Base-by-base conservation (phyloP, 1,140 invertebrate genomes). In the Lordiphosa clarofinis region DNA sequence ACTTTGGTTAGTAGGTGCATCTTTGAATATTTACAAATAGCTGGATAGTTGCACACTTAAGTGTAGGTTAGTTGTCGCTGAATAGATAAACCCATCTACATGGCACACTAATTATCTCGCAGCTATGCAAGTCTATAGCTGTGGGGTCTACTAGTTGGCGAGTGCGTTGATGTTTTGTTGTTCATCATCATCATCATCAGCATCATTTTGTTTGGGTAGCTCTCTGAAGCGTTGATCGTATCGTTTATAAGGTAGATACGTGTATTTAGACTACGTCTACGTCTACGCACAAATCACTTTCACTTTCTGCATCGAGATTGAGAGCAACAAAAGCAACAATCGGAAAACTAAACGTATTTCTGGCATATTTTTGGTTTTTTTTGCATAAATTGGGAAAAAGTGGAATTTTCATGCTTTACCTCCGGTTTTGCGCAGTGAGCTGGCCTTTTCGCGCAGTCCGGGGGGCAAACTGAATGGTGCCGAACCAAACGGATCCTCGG, bases 401-500 rank as follows among this genome's bases (percentile, higher is more conserved):
- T 73, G 57, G 56, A 58, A 86, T 68, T 72, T 90, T 91, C 90
- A 92, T 92, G 91, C 91, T 91, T 92, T 92, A 92, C 91, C 91
- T 92, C 91, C 91, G 90, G 91, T 91, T 88, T 89, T 89, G 60
- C 87, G 87, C 56, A 91, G 82, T 64, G 91, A 90, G 58, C 90
- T 88, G 38, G 91, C 90, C 82, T 91, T 91, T 75, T 91, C 90
- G 60, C 91, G 90, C 61, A 92, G 88, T 78, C 91, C 91, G 52
- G 89, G 86, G 82, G 94, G 93, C 88, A 94, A 91, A 89, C 91
- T 94, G 87, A 96, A 96, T 35, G 95, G 95, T 56, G 94, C 95
- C 67, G 94, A 94, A 78, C 94, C 92, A 84, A 96, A 96, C 39
- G 95, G 95, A 91, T 96, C 94, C 73, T 94, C 92, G 19, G 75